Conservation (phyloP, 2,888 invertebrate genomes). For the Rhabditoides inermis region DNA sequence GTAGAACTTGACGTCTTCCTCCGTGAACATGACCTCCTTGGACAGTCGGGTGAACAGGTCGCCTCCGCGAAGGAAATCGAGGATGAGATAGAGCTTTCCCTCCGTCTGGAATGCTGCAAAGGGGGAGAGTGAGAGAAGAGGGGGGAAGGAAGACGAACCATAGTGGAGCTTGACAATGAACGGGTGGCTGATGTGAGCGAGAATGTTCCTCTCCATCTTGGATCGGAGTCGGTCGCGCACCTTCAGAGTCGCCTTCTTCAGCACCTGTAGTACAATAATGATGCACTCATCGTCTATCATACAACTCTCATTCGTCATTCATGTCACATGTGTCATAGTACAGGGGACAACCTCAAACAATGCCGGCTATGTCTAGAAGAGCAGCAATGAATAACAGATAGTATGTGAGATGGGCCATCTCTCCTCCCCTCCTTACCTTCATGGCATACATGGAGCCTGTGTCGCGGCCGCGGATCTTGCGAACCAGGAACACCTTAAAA, state of each 20-base stretch:
- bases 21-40: constrained; percentile 99
- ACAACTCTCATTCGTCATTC: no score
- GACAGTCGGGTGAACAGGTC: constrained; percentile 96
- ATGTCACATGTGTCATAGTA: no score
- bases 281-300: no score
- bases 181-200: constrained; percentile 95
- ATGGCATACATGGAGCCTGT: constrained; percentile 92
- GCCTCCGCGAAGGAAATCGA: constrained; percentile 90
- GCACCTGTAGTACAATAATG: constrained; percentile 62
- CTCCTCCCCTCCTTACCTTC: constrained; percentile 74
- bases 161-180: constrained; percentile 97
- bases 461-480: constrained; percentile 85
- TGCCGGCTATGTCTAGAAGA: no score
- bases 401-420: no score
- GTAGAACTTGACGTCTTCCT: constrained; percentile 99
- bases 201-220: constrained; percentile 95
- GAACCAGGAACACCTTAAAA: constrained; percentile 74
- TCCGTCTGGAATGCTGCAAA: constrained; percentile 88
- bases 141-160: constrained; percentile 52
- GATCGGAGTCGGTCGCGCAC: constrained; percentile 70
- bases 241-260: constrained; percentile 95
- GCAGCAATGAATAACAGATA: no score
- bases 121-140: background rate
- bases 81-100: constrained; percentile 92
- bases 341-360: no score